Evolutionary conservation across 2,797 vertebrate species (phyloP), one percentile per base, ranked within the genome.

Genomic region (Cephalopachus bancanus): DNA sequence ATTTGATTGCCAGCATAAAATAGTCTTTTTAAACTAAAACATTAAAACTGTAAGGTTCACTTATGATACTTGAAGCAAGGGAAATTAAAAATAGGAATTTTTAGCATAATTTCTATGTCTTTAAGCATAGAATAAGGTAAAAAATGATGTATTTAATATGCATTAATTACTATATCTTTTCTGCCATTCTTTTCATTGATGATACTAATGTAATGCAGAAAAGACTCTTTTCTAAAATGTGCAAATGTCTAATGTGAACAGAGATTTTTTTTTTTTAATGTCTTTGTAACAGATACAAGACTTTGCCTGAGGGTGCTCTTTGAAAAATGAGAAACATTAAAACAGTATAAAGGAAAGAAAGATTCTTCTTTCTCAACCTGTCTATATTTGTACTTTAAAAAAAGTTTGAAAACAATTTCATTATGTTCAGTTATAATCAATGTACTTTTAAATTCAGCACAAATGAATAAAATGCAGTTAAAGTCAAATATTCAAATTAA

Each of bases 261-360:
- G 22, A 96, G 26, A 62, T 64, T 95, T 96, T 51, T 95, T 51
- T 95, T 87, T 89, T 57, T 57, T 53, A 93, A 91, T 84, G 86
- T 93, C 83, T 97, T 71, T 96, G 28, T 91, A 96, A 95, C 26
- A 91, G 95, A 96, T 87, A 95, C 89, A 98, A 97, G 89, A 93
- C 44, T 96, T 97, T 87, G 97, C 97, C 96, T 95, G 80, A 96
- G 96, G 97, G 85, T 59, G 7, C 30, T 95, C 83, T 96, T 95
- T 97, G 89, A 97, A 84, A 97, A 96, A 96, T 97, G 94, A 97
- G 93, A 96, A 97, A 69, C 83, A 97, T 97, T 98, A 97, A 97
- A 97, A 96, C 59, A 81, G 30, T 67, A 67, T 94, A 67, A 85
- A 96, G 62, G 17, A 62, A 83, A 64, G 93, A 94, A 85, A 86